Conservation (phyloP, 1,140 invertebrate genomes). For the Tetranychus urticae region DNA sequence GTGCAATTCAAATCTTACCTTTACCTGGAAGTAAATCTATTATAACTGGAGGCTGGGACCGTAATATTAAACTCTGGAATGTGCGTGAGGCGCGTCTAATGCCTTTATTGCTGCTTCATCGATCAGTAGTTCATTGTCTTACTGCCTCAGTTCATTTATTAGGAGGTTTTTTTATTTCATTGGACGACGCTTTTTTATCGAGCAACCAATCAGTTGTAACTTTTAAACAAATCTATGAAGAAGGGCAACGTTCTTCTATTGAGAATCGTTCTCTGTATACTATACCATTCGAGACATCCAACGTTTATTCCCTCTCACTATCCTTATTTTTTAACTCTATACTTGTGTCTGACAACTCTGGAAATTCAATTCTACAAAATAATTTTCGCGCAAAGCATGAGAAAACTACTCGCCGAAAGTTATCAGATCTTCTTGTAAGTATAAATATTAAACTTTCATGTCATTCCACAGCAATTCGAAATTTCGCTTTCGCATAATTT, state of each 20-base stretch:
- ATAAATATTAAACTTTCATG: not conserved
- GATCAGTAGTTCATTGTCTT: not conserved
- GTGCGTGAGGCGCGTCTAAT: not conserved
- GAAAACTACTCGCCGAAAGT: not conserved
- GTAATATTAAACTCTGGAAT: not conserved
- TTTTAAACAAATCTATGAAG: not conserved
- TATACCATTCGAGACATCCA: not conserved
- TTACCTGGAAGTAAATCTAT: not conserved
- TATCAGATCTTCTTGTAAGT: not conserved
- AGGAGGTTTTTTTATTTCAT: not conserved
- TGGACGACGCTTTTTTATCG: not conserved
- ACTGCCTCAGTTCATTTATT: not conserved
- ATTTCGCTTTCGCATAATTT: not conserved
- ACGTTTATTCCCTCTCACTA: not conserved
- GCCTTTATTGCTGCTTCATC: not conserved
- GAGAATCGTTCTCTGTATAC: not conserved
- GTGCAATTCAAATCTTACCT: not conserved
- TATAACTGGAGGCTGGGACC: not conserved
- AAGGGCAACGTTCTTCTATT: not conserved
- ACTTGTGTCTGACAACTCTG: not conserved
- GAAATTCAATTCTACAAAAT: not conserved
- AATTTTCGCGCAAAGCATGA: not conserved
- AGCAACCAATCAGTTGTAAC: not conserved
- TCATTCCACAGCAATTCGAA: not conserved
- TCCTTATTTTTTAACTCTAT: not conserved